A percentile compares a stretch with the other conserved stretches of the same genome.
phyloP scores from a whole-genome alignment of 1,140 invertebrate genomes.

The Eufriesea mexicana region DNA sequence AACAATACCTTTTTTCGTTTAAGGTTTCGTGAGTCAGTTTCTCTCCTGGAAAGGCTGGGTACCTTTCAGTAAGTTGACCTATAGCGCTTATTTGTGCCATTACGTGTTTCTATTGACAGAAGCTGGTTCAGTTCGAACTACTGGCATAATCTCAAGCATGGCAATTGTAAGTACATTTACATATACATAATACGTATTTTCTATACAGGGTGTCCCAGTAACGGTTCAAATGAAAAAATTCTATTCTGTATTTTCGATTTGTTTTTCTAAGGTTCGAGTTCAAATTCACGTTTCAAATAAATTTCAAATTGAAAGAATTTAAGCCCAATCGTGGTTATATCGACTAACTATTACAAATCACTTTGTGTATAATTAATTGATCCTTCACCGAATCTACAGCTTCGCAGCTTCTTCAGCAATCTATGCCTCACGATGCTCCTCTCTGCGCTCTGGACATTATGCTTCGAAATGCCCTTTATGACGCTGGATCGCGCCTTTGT shows the following conservation, averaged over 20 bases:
- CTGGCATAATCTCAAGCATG: constrained; percentile 61
- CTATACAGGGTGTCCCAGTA: too few species aligned
- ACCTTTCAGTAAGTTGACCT: constrained; percentile 88
- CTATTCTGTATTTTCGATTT: too few species aligned
- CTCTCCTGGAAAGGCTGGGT: constrained; percentile 87
- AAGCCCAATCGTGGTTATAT: not conserved
- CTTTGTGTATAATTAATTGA: not conserved
- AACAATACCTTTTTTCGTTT: not conserved
- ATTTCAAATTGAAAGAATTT: not conserved
- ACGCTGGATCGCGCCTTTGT: constrained; percentile 21
- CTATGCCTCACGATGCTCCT: constrained; percentile 68
- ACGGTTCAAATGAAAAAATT: too few species aligned
- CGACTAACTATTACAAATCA: too few species aligned
- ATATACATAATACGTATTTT: too few species aligned
- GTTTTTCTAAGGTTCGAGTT: too few species aligned
- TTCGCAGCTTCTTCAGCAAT: constrained; percentile 67
- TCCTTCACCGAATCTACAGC: constrained; percentile 31
- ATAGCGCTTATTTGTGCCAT: constrained; percentile 87
- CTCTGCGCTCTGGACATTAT: constrained; percentile 70
- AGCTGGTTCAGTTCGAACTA: constrained; percentile 60
- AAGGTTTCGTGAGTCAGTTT: constrained; percentile 85
- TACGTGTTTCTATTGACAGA: constrained; percentile 68
- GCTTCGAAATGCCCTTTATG: constrained; percentile 79
- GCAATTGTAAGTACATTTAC: constrained; percentile 67
- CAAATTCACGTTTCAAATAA: not conserved